These are phyloP conservation scores for Delia radicum DNA, from an alignment of 1,140 invertebrate genomes.

Conservation along the genomic window DNA sequence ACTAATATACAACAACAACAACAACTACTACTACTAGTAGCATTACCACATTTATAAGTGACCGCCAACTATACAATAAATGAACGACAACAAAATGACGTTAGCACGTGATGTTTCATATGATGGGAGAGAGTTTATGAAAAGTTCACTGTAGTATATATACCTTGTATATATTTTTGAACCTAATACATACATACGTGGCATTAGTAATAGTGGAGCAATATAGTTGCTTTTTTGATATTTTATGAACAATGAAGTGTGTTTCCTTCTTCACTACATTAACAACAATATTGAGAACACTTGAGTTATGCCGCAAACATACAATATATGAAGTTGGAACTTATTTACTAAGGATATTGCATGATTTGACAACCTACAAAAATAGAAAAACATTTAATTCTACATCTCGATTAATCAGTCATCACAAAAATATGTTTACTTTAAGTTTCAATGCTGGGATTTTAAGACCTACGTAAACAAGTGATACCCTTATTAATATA, in stretches of 20 bases:
- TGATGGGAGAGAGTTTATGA: background rate
- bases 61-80: slow-evolving; percentile 11
- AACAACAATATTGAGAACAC: background rate
- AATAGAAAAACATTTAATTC: too few relatives aligned
- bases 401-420: too few relatives aligned
- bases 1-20: slow-evolving; percentile 1
- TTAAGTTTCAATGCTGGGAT: too few relatives aligned
- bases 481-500: background rate
- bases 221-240: background rate
- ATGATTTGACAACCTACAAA: too few relatives aligned
- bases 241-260: slow-evolving; percentile 5
- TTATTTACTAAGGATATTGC: too few relatives aligned
- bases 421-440: too few relatives aligned
- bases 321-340: too few relatives aligned
- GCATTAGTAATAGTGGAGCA: background rate
- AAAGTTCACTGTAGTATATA: background rate
- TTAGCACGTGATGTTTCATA: background rate
- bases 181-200: background rate
- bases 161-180: background rate
- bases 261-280: background rate
- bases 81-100: background rate
- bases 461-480: too few relatives aligned
- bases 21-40: slow-evolving; percentile 3
- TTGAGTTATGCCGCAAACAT: background rate
- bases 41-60: background rate